A percentile compares a stretch with the other conserved stretches of the same genome.
phyloP scores from a whole-genome alignment of 2,888 invertebrate species.

The Acanthosepion esculentum region DNA sequence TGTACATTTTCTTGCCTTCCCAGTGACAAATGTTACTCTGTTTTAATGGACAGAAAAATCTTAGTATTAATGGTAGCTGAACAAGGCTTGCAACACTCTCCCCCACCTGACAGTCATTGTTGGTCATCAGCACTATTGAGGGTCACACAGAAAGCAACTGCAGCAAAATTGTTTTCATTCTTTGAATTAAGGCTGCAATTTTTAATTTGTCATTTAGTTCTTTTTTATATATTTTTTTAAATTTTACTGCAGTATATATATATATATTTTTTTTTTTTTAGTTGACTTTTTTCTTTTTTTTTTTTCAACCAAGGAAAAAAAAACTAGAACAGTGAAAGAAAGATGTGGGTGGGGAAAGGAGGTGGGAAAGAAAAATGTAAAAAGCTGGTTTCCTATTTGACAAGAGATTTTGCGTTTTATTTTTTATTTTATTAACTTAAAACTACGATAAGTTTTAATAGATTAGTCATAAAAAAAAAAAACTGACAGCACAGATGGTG shows the following conservation, averaged over 20 bases:
- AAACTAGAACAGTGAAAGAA: not conserved
- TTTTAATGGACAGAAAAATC: not conserved
- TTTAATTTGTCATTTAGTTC: not conserved
- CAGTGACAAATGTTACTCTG: not conserved
- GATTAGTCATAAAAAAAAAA: not conserved
- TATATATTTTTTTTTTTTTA: not conserved
- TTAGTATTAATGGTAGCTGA: not conserved
- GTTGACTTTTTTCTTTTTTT: not conserved
- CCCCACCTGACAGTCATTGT: not conserved
- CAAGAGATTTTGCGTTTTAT: not conserved
- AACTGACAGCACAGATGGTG: not conserved
- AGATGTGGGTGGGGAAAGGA: not conserved
- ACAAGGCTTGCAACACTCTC: not conserved
- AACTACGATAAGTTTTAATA: not conserved
- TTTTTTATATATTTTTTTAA: not conserved
- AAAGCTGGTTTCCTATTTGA: not conserved
- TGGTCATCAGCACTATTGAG: not conserved
- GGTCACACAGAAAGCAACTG: not conserved
- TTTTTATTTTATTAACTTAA: not conserved
- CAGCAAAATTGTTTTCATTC: not conserved
- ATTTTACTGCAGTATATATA: not conserved
- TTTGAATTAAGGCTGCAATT: constrained; percentile 33
- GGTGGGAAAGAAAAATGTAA: not conserved
- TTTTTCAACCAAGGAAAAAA: not conserved
- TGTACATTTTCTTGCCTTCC: not conserved